Conservation (phyloP, 2,797 vertebrate genomes). For the Siniperca undulata region DNA sequence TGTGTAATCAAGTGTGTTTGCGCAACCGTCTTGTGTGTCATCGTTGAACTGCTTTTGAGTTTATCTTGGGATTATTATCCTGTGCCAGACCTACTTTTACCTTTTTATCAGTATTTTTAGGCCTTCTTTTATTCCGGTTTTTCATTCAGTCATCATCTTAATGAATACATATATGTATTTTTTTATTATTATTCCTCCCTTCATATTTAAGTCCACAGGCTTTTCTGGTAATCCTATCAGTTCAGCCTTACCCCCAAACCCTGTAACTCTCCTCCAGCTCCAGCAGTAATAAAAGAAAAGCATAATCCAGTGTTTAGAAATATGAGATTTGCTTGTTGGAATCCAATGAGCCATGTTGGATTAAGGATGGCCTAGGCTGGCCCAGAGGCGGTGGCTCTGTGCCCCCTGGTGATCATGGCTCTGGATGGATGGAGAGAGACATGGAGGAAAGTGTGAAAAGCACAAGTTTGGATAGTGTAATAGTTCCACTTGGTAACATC, state of each 20-base stretch:
- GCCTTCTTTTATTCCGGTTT: slow-evolving; percentile 63
- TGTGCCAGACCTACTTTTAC: slow-evolving; percentile 72
- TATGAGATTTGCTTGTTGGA: slow-evolving; percentile 91
- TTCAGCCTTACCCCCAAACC: slow-evolving; percentile 70
- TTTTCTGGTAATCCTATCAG: slow-evolving; percentile 85
- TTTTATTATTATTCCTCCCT: slow-evolving; percentile 77
- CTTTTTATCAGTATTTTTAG: slow-evolving; percentile 70
- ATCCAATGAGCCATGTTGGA: slow-evolving; percentile 85
- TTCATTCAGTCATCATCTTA: slow-evolving; percentile 69
- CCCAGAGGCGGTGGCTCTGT: slow-evolving; percentile 44
- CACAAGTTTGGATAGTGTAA: neutral
- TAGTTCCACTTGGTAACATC: neutral
- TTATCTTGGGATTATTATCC: slow-evolving; percentile 75
- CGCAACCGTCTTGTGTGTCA: slow-evolving; percentile 51
- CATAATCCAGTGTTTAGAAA: slow-evolving; percentile 93
- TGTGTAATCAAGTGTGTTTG: slow-evolving; percentile 58
- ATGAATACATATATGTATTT: slow-evolving; percentile 65
- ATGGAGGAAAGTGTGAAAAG: slow-evolving; percentile 33
- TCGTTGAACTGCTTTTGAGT: slow-evolving; percentile 65
- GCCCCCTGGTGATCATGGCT: slow-evolving; percentile 48
- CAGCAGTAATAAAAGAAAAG: slow-evolving; percentile 91
- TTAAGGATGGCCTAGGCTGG: slow-evolving; percentile 77
- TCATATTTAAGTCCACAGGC: slow-evolving; percentile 78
- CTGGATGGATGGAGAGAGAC: slow-evolving; percentile 31
- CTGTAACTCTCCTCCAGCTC: slow-evolving; percentile 60